Evolutionary conservation across 2,113 vertebrate species (phyloP), one percentile per base, ranked within the genome.

Genomic region (Chrysochloris asiatica): DNA sequence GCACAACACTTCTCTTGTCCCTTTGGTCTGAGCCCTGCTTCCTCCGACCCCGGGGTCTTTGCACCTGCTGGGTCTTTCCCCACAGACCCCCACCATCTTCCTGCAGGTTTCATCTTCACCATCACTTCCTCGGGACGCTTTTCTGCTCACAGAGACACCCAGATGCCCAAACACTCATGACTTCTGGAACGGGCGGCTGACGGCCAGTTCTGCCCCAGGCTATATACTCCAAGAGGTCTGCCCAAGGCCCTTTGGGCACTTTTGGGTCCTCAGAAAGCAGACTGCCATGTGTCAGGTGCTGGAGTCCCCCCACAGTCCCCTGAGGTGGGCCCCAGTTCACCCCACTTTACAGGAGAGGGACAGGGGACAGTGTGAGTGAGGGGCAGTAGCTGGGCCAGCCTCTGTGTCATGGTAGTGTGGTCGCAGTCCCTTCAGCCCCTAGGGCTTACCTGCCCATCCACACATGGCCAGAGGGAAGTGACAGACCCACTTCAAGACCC

Each of bases 401-500:
- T 17, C 52, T 0, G 19, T 21, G 17, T 50, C 75, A 52, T 33
- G 24, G 48, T 33, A 24, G 4, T 22, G 52, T 54, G 52, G 21
- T 21, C 52, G 19, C 52, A 54, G 52, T 21, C 4, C 61, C 61
- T 33, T 13, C 61, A 33, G 10, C 61, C 63, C 19, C 63, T n/a
- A 5, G 13, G 33, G 22, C 4, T 47, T 12, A 14, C 17, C 38
- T 0, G 0, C 52, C 52, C 17, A 17, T 6, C 28, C 36, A 36
- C 16, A 5, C 0, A 16, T 0, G 0, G 30, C 47, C 22, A 11
- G 59, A 13, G 28, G 33, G 54, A 43, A 36, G 50, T 3, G 11
- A 14, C 6, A 0, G 26, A 8, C 22, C n/a, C 28, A 6, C 2
- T 6, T 50, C 11, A 72, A 24, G 4, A 16, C 9, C 65, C 3